phyloP scores from a whole-genome alignment of 2,113 vertebrate genomes.

The Chitala chitala region DNA sequence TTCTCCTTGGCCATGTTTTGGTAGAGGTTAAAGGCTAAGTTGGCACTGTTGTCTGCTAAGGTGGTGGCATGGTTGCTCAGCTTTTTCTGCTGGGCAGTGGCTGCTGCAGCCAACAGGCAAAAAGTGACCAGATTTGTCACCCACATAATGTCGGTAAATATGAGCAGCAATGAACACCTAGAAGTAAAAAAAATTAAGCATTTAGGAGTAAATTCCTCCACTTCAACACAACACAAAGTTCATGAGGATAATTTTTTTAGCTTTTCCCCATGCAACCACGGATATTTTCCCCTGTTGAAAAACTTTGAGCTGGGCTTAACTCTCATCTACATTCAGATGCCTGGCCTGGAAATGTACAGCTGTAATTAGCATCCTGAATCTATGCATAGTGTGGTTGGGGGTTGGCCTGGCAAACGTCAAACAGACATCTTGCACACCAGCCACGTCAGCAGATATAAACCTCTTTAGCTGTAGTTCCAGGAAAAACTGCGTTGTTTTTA shows the following conservation, averaged over 20 bases:
- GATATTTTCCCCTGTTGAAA: not conserved
- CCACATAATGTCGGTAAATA: constrained; percentile 70
- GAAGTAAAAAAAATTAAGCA: not conserved
- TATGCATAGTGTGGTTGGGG: not conserved
- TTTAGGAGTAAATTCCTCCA: not conserved
- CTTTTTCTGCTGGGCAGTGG: constrained; percentile 62
- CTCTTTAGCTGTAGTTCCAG: not conserved
- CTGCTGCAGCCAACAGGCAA: constrained; percentile 56
- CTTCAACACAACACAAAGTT: not conserved
- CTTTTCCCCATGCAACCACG: not conserved
- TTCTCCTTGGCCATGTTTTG: constrained; percentile 86
- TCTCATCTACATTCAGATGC: not conserved
- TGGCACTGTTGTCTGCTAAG: constrained; percentile 76
- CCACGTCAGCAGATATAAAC: constrained; percentile 10
- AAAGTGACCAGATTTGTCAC: constrained; percentile 52
- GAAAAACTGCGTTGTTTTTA: no score
- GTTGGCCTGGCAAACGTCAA: not conserved
- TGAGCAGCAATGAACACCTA: constrained; percentile 43
- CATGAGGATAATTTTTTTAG: not conserved
- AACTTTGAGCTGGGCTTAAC: not conserved
- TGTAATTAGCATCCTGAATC: constrained; percentile 2
- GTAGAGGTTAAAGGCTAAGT: constrained; percentile 90
- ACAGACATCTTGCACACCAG: not conserved
- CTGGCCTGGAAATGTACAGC: not conserved
- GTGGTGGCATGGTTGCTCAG: constrained; percentile 75